Evolutionary conservation across 2,113 vertebrate species (phyloP).

Genomic region (Petromus typicus): DNA sequence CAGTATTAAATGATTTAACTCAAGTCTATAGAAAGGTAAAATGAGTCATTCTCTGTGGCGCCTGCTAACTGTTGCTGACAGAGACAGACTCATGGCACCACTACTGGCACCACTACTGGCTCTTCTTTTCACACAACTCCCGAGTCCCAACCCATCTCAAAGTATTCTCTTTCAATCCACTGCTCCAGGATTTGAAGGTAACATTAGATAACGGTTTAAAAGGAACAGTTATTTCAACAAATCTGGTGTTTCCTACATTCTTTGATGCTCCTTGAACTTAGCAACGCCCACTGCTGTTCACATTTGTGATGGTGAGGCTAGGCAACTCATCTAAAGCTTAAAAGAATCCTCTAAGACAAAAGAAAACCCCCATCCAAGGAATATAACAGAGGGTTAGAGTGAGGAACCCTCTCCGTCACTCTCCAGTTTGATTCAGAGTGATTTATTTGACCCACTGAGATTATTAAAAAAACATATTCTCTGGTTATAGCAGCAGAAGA

Average conservation of each 20-base stretch:
- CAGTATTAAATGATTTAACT: neutral
- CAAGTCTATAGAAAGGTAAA: neutral
- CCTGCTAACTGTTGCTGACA: neutral
- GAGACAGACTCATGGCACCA: no score
- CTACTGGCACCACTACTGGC: no score
- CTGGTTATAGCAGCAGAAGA: neutral
- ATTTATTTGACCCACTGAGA: neutral
- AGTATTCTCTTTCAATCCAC: neutral
- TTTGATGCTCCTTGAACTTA: neutral
- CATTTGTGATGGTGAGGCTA: neutral
- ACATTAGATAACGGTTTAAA: neutral
- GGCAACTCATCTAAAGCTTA: neutral
- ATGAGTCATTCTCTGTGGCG: neutral
- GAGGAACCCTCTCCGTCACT: neutral
- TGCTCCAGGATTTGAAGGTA: neutral
- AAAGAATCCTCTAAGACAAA: neutral
- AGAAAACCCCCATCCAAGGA: neutral
- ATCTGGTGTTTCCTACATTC: neutral
- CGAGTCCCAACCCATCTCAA: neutral
- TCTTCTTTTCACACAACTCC: neutral
- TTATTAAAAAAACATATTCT: conserved; percentile 9
- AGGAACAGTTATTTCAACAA: conserved; percentile 5
- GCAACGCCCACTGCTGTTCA: neutral
- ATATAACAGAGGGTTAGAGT: neutral
- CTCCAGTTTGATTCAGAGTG: neutral